Base-by-base conservation (phyloP, 1,140 invertebrate genomes). In the Hyles euphorbiae region DNA sequence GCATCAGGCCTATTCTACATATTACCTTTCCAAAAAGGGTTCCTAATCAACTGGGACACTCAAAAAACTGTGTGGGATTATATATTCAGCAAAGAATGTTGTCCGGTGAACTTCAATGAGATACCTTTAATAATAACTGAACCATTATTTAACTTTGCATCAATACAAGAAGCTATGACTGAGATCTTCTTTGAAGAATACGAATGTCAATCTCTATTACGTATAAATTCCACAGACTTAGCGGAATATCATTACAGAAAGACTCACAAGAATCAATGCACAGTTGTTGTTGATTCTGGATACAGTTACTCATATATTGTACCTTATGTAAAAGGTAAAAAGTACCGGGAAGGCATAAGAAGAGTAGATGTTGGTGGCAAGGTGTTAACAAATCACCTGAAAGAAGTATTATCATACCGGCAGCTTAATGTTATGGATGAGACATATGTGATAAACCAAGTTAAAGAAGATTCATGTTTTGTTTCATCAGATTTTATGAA, bases 391-490 rank as follows among this genome's bases (percentile, higher is more conserved):
- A 99, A 99, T 91, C 97, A 99, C 89, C 89, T 99, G 43, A 99
- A 99, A 83, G 98, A 99, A 87, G 94, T 99, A 7, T 95, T 99
- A 62, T 99, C 98, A 0, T 99, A 99, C 80, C 91, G 98, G 44
- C 98, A 99, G 75, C 88, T 99, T 11, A 96, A 99, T 91, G 98
- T 99, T 0, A 98, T 99, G 96, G 98, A 99, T 82, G 99, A 99
- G 89, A 99, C 98, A 0, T 98, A 97, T 89, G 97, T 99, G 0
- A 98, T 99, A 7, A 99, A 99, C 88, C 98, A 99, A 89, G 95
- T 96, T 0, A 99, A 99, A 86, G 99, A 99, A 90, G 98, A 99
- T 84, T 93, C 95, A 0, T 99, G 98, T 79, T 99, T 95, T 90
- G 97, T 99, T 0, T 95, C 97, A 0, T 91, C 92, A 69, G 91